Base-by-base conservation (phyloP, 2,113 vertebrate species). In the Ardeotis arabs region DNA sequence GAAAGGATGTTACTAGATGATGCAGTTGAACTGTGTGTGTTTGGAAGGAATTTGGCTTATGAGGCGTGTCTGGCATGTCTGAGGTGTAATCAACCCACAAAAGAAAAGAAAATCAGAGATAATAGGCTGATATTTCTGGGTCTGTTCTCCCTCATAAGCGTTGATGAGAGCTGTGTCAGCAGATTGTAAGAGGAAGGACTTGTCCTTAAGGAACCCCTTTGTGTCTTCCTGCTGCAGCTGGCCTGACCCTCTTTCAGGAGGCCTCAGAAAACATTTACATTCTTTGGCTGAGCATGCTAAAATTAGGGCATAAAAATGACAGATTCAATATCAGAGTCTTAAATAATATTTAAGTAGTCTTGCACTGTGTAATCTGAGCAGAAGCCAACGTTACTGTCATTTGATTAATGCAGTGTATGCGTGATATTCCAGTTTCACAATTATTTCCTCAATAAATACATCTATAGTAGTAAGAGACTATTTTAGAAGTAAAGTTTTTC, bases 121-220 rank as follows among this genome's bases (percentile, higher is more conserved):
- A 60, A 53, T 60, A 94, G 69, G 45, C 80, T 94, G 37, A 25
- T 67, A 24, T 60, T 94, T 94, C n/a, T 22, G 11, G 41, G 15
- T 92, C 12, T 87, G 56, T 85, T 88, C 52, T 52, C 37, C 63
- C n/a, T 20, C 8, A 17, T 60, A 59, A 79, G 29, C 53, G 68
- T 37, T 90, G 60, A 49, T 74, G 64, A 49, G 78, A 95, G 60
- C 72, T 85, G 56, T 78, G 70, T 92, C 68, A 73, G 70, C 85
- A 95, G 69, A 84, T 29, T 24, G 14, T 86, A 75, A 83, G 82
- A 47, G 85, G 35, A 95, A 55, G 55, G 60, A 74, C 45, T 97
- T 90, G 91, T 93, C 94, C 83, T 95, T 96, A 95, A 95, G 91
- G 94, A 96, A 96, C 88, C 96, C 41, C 53, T 95, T 89, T 70